Base-by-base conservation (phyloP, 2,113 vertebrate species). In the Protobothrops flavoviridis region DNA sequence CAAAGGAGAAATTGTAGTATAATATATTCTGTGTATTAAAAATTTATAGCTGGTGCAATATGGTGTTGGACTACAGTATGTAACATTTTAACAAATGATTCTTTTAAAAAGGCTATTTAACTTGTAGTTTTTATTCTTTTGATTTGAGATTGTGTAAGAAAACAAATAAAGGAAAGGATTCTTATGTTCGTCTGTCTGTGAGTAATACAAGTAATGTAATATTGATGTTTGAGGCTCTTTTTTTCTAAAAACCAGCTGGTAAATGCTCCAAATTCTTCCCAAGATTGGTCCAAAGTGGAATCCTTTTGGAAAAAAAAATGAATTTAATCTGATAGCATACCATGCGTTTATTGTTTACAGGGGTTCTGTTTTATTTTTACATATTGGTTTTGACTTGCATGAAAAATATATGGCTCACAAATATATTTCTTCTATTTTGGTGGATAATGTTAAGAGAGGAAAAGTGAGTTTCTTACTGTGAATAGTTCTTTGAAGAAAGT, bases 101-200 rank as follows among this genome's bases (percentile, higher is more conserved):
- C 57, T 59, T 59, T 59, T 23, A 9, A 59, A 64, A 29, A 29
- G 26, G 26, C 10, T 59, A 48, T 29, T 1, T 64, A 29, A 29
- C 3, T 64, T 64, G 61, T 64, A 26, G 9, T 64, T 57, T 89
- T 89, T 13, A 89, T 59, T 89, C 48, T 39, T 8, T 64, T 64
- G 24, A 43, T 64, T 39, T 91, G 85, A 1, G 0, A 33, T 29
- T 48, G 24, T 17, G 39, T 89, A n/a, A 85, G 59, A 50, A 57
- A 61, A 45, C 43, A 86, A 91, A 20, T 21, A 45, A 92, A 95
- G 87, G 29, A 85, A 92, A 95, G 87, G 23, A 85, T 13, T 45
- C 90, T 69, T 89, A 4, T 17, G 64, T 91, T 74, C 24, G 52
- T 3, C 87, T 89, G 17, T 5, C 20, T 55, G 1, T 2, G 87